Base-by-base conservation (phyloP, 2,888 invertebrate genomes). In the Empis stercorea region DNA sequence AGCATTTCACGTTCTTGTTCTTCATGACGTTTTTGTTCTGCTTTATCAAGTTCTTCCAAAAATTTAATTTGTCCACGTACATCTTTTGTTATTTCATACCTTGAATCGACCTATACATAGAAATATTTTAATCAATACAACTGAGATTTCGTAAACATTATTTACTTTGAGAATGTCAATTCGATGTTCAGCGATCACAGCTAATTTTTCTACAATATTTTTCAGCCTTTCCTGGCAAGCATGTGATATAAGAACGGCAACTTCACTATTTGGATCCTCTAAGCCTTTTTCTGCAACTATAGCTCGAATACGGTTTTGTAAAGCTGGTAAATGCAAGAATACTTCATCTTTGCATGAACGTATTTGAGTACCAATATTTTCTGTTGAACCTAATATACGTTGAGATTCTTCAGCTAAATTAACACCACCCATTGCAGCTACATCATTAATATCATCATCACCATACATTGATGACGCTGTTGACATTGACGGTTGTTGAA, bases 341-440 rank as follows among this genome's bases (percentile, higher is more conserved):
- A 81, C 79, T 66, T 95, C 94, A 63, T 96, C 96, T 69, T 92
- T 93, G 71, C 93, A 93, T 1, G 94, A 94, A 64, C 77, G 71
- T 51, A 87, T 85, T 66, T 91, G 89, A 2, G 88, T 86, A 23
- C 91, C 89, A 54, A 92, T 87, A 66, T 88, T 80, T 60, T 92
- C 89, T 2, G 89, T 87, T 14, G 88, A 83, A 13, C 91, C 91
- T 51, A 96, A 76, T 61, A 96, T 96, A 67, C 91, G 81, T 67
- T 93, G 93, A 34, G 88, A 86, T 71, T 97, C 96, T 71, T 97
- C 96, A 1, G 88, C 87, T 59, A 97, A 75, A 72, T 97, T 97
- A 47, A 97, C 96, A 44, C 96, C 96, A 53, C 96, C 96, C 96
- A 97, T 96, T 10, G 96, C 94, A 30, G 96, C 95, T 13, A 97